phyloP scores from a whole-genome alignment of 1,140 invertebrate species.

The Papilio polyxenes region DNA sequence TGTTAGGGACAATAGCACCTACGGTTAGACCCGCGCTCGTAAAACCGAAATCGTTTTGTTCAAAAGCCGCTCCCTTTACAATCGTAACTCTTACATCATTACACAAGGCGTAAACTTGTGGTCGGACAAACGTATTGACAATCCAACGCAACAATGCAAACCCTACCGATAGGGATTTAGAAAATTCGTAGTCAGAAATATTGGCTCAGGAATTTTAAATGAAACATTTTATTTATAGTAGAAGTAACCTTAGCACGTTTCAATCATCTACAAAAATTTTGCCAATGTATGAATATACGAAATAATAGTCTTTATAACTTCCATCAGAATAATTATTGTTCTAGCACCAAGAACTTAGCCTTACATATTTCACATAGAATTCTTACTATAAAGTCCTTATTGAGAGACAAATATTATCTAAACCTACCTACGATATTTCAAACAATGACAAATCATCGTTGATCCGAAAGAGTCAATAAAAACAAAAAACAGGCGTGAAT shows the following conservation, averaged over 20 bases:
- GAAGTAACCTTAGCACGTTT: too few species aligned
- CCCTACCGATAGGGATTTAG: not conserved
- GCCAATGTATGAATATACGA: too few species aligned
- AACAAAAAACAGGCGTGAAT: not conserved
- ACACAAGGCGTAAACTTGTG: constrained; percentile 31
- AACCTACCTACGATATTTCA: too few species aligned
- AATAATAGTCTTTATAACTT: too few species aligned
- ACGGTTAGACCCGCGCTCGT: constrained; percentile 1
- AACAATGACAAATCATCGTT: not conserved
- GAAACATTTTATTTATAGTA: too few species aligned
- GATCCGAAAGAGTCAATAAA: not conserved
- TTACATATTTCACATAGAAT: too few species aligned
- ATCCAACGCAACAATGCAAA: constrained; percentile 4
- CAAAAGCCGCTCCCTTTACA: constrained; percentile 29
- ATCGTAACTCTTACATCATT: constrained; percentile 35
- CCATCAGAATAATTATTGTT: too few species aligned
- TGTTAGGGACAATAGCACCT: constrained; percentile 18
- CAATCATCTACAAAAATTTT: too few species aligned
- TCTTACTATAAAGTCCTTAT: too few species aligned
- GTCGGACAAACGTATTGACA: constrained; percentile 10
- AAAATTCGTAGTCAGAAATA: not conserved
- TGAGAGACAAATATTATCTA: too few species aligned
- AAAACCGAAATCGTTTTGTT: constrained; percentile 37
- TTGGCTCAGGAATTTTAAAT: not conserved
- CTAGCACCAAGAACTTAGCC: too few species aligned